Evolutionary conservation across 2,797 vertebrate species (phyloP), one percentile per base, ranked within the genome.

Genomic region (Eulemur mongoz): DNA sequence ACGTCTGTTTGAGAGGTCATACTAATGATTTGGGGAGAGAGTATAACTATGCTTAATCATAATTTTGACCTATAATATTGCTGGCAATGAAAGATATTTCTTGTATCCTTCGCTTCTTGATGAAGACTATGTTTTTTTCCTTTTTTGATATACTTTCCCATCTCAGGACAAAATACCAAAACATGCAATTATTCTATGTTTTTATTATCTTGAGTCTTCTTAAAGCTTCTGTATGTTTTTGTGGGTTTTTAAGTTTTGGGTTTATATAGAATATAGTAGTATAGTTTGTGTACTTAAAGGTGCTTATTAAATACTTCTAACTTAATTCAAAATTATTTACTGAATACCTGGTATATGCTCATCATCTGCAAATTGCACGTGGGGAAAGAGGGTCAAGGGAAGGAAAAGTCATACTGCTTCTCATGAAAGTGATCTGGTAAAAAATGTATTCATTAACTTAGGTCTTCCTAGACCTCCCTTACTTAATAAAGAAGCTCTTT

Each of bases 291-390:
- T 93, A 88, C 15, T 23, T 96, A 30, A 69, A 20, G 2, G 52
- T 93, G 50, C 14, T 93, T 91, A 90, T 79, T 84, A 83, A 87
- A 86, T 81, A 35, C 48, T 84, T 96, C 73, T 70, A 59, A 76
- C 11, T 83, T 59, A 75, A 84, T 80, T 90, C 22, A 84, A 40
- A 93, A 50, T 83, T 97, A 75, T 35, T 93, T 69, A 32, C 32
- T 75, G 61, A 81, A 54, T 93, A 10, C 7, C 30, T 95, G 69
- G 14, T 52, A 83, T 52, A 22, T 86, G n/a, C 1, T 59, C 23
- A 75, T 15, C 11, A 69, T 80, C 84, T 85, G 59, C 22, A 61
- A 63, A 32, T 88, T 48, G 11, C 25, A 32, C 18, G 5, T 45
- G 43, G 32, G 4, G 72, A 82, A 23, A 93, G 65, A n/a, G 6